Percentiles rank a stretch among this genome's conserved stretches.
These are phyloP conservation scores for Ormyrus rosae DNA, from an alignment of 2,888 invertebrate genomes.

Conservation along the genomic window DNA sequence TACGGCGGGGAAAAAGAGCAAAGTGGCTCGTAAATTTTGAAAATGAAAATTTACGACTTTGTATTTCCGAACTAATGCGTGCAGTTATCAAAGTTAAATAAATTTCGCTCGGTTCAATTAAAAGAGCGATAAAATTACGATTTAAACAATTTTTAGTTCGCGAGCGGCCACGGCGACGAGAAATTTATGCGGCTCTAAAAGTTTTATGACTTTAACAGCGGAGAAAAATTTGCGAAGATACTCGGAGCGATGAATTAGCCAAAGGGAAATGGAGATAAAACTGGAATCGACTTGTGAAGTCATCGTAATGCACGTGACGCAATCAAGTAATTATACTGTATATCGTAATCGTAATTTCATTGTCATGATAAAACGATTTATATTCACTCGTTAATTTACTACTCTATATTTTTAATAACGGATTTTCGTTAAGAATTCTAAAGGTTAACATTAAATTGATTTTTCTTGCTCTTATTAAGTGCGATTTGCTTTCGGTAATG, in stretches of 20 bases:
- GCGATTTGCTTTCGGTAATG: too few species aligned
- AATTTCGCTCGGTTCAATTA: conserved; percentile 55
- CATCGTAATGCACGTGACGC: conserved; percentile 17
- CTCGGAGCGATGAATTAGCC: conserved; percentile 39
- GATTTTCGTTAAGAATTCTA: too few species aligned
- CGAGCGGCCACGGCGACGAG: neutral
- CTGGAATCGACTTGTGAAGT: conserved; percentile 27
- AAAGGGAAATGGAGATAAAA: conserved; percentile 8
- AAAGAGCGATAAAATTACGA: conserved; percentile 56
- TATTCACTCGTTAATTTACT: too few species aligned
- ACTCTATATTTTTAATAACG: too few species aligned
- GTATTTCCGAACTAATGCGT: conserved; percentile 53
- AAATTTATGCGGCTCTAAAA: conserved; percentile 56
- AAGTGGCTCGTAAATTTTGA: conserved; percentile 41
- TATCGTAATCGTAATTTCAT: neutral
- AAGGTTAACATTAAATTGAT: too few species aligned
- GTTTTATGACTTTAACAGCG: conserved; percentile 53
- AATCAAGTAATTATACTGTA: conserved; percentile 8
- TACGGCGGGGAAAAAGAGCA: neutral
- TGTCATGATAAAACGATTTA: too few species aligned
- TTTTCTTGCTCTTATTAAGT: too few species aligned
- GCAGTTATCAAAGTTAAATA: conserved; percentile 57
- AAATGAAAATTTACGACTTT: conserved; percentile 57
- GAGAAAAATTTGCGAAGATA: conserved; percentile 53
- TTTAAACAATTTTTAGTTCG: conserved; percentile 51